Conservation (phyloP, 2,113 vertebrate species). For the Prionailurus viverrinus region DNA sequence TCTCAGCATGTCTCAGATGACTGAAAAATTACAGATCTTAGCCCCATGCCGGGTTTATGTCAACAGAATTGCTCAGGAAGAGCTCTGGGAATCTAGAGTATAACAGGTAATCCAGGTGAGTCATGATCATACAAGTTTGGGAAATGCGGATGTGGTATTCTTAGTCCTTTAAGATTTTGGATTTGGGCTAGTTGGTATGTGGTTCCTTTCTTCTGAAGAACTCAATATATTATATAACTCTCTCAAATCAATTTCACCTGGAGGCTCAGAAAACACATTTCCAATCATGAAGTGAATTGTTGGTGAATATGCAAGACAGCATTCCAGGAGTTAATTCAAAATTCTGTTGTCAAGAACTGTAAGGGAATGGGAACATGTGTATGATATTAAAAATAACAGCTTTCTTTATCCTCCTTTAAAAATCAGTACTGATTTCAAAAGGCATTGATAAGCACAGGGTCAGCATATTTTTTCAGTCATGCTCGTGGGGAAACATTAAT, state of each 20-base stretch:
- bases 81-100: neutral
- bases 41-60: neutral
- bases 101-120: neutral
- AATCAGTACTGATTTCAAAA: slow-evolving; percentile 61
- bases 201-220: neutral
- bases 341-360: slow-evolving; percentile 21
- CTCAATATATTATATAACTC: neutral
- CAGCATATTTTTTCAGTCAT: slow-evolving; percentile 48
- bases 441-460: slow-evolving; percentile 30
- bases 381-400: slow-evolving; percentile 37
- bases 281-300: neutral
- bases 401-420: slow-evolving; percentile 58
- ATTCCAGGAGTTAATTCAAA: slow-evolving; percentile 67
- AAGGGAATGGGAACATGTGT: neutral
- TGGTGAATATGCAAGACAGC: neutral
- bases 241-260: neutral
- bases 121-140: neutral
- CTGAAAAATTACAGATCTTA: neutral
- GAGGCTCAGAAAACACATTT: neutral
- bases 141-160: neutral
- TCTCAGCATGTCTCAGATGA: slow-evolving; percentile 1
- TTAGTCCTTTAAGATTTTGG: neutral
- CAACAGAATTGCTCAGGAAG: neutral
- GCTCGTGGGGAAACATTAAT: slow-evolving; percentile 62
- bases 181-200: neutral